A percentile compares a stretch with the other conserved stretches of the same genome.
phyloP scores from a whole-genome alignment of 2,797 vertebrate genomes.

The Alosa sapidissima region DNA sequence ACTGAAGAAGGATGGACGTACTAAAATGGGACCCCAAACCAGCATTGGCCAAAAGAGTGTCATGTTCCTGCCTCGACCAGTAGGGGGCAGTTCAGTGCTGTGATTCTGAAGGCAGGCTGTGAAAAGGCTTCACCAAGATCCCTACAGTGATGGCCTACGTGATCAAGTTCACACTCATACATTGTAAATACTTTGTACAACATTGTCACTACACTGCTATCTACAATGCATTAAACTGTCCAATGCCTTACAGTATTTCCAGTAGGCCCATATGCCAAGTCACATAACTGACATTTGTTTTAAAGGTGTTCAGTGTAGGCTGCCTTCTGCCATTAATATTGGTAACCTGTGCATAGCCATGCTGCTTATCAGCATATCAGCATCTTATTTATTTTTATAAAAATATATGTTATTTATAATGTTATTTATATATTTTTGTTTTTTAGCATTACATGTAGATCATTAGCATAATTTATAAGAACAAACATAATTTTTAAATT shows the following conservation, averaged over 20 bases:
- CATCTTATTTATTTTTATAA: background rate
- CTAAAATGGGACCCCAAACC: constrained; percentile 85
- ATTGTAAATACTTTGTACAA: background rate
- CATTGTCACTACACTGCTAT: background rate
- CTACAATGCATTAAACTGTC: background rate
- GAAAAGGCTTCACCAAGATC: background rate
- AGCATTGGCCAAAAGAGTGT: constrained; percentile 87
- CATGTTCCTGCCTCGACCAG: constrained; percentile 86
- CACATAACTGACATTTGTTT: background rate
- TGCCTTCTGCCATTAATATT: background rate
- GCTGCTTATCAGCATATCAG: no score
- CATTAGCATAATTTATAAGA: background rate
- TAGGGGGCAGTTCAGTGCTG: constrained; percentile 39
- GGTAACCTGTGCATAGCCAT: background rate
- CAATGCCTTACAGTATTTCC: background rate
- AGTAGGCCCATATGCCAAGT: background rate
- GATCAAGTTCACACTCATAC: background rate
- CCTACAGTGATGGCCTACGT: background rate
- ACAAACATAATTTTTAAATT: background rate
- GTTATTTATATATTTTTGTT: background rate
- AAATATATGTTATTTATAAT: background rate
- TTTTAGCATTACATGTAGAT: background rate
- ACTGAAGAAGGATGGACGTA: constrained; percentile 86
- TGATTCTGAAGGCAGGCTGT: background rate
- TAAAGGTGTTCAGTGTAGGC: background rate